A percentile compares a stretch with the other conserved stretches of the same genome.
These are phyloP conservation scores for Drosophila antonietae DNA, from an alignment of 2,888 invertebrate species.

Conservation along the genomic window DNA sequence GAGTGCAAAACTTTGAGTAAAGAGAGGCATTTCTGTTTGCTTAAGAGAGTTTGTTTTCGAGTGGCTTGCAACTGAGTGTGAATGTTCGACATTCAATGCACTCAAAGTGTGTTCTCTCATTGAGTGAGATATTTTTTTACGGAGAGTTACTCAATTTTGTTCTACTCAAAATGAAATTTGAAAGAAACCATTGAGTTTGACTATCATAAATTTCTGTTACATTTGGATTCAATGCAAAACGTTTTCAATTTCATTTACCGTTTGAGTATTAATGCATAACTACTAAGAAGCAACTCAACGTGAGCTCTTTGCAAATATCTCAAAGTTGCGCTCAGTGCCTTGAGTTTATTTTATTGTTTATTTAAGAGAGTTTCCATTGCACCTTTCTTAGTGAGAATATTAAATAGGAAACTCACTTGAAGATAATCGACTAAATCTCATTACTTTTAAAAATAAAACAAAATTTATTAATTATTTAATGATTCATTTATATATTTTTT, in stretches of 20 bases:
- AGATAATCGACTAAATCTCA: no score
- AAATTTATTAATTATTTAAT: no score
- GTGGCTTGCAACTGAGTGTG: not conserved
- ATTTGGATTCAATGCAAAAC: no score
- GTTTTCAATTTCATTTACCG: no score
- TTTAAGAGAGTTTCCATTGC: not conserved
- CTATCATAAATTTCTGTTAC: not conserved
- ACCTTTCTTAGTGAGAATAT: not conserved
- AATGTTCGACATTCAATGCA: not conserved
- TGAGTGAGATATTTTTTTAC: not conserved
- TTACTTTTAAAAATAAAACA: no score
- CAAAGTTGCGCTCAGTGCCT: not conserved
- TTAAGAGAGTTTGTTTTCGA: slow-evolving; percentile 7
- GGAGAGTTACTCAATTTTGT: not conserved
- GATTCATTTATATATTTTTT: no score
- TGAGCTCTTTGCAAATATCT: not conserved
- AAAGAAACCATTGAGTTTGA: not conserved
- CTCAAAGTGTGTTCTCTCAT: not conserved
- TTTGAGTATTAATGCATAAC: no score
- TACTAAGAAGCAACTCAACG: not conserved
- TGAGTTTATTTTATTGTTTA: not conserved
- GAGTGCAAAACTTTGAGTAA: not conserved
- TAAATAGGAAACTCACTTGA: not conserved
- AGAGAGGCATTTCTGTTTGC: not conserved
- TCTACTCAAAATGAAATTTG: not conserved